Conservation (phyloP, 2,888 invertebrate genomes). For the Ctena decussata region DNA sequence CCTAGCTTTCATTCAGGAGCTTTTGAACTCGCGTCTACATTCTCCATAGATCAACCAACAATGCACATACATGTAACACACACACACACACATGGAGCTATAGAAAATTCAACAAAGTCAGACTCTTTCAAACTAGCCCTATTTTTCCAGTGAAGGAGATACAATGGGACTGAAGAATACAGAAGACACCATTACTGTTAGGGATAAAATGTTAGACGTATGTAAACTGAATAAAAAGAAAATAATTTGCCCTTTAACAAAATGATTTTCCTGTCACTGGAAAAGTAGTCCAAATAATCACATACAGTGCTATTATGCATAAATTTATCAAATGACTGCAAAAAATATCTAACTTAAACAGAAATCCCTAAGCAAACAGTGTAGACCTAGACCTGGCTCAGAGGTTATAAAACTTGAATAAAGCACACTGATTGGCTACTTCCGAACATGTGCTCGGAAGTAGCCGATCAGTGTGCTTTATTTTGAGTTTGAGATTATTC, state of each 20-base stretch:
- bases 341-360: too few species aligned
- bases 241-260: not conserved
- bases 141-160: not conserved
- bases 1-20: too few species aligned
- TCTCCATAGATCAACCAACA: too few species aligned
- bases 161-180: not conserved
- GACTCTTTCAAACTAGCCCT: not conserved
- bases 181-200: not conserved
- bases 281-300: not conserved
- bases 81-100: not conserved
- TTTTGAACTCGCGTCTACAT: too few species aligned
- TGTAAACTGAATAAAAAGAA: not conserved
- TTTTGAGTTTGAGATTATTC: too few species aligned
- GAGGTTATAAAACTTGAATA: too few species aligned
- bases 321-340: not conserved
- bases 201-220: not conserved
- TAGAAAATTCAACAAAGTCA: not conserved
- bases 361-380: too few species aligned
- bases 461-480: too few species aligned
- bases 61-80: too few species aligned
- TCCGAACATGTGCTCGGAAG: too few species aligned
- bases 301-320: not conserved
- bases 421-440: too few species aligned
- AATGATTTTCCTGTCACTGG: not conserved
- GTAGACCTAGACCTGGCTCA: too few species aligned